A percentile compares a stretch with the other conserved stretches of the same genome.
phyloP scores from a whole-genome alignment of 1,140 invertebrate species.

The Trialeurodes vaporariorum region DNA sequence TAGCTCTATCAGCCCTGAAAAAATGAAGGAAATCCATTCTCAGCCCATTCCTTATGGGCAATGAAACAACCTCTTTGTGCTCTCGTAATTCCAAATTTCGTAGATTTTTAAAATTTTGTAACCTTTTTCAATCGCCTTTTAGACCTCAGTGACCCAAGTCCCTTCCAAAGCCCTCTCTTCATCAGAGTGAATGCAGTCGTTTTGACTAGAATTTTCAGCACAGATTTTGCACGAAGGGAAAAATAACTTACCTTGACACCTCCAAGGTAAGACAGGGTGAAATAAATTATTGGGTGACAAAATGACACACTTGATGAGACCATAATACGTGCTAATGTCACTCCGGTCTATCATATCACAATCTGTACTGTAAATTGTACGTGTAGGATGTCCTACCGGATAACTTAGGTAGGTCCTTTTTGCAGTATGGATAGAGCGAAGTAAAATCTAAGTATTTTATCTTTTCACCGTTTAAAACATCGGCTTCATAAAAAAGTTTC shows the following conservation, averaged over 20 bases:
- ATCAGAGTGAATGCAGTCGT: conserved; percentile 24
- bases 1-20: no score
- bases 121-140: no score
- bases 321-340: conserved; percentile 15
- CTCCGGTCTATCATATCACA: conserved; percentile 18
- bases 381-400: conserved; percentile 31
- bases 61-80: conserved; percentile 31
- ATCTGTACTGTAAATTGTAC: conserved; percentile 28
- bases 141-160: conserved; percentile 33
- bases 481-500: conserved; percentile 21
- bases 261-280: conserved; percentile 28
- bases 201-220: conserved; percentile 12
- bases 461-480: conserved; percentile 25
- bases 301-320: conserved; percentile 27
- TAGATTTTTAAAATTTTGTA: no score
- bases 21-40: no score
- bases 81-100: no score
- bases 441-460: conserved; percentile 33
- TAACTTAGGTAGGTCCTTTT: conserved; percentile 28
- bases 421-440: conserved; percentile 30
- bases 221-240: conserved; percentile 27
- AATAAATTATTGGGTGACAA: conserved; percentile 29
- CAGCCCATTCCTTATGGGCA: no score
- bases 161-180: conserved; percentile 29
- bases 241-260: conserved; percentile 28